Conservation (phyloP, 2,888 invertebrate genomes). For the Aethes cnicana region DNA sequence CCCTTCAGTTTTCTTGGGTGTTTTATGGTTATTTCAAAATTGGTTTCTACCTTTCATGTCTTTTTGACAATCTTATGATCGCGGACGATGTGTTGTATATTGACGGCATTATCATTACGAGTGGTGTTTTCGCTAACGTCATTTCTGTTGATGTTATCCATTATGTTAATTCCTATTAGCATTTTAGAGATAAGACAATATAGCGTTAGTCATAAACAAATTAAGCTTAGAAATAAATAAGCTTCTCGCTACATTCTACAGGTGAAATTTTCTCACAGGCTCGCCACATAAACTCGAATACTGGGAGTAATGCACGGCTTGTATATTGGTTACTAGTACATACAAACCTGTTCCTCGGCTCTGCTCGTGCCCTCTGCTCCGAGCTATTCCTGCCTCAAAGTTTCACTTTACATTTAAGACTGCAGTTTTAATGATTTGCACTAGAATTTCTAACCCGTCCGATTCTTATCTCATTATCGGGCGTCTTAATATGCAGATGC, state of each 20-base stretch:
- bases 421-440: constrained; percentile 20
- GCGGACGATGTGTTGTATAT: too few species aligned
- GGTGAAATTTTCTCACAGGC: constrained; percentile 78
- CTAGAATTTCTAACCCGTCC: constrained; percentile 3
- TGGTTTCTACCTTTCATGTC: too few species aligned
- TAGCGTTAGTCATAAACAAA: background rate
- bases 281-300: constrained; percentile 67
- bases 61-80: too few species aligned
- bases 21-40: too few species aligned
- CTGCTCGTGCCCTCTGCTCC: constrained; percentile 74
- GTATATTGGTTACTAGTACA: constrained; percentile 80
- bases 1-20: background rate
- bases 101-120: too few species aligned
- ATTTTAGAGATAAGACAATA: background rate
- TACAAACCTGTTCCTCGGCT: constrained; percentile 66
- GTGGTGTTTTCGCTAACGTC: too few species aligned
- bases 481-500: constrained; percentile 19
- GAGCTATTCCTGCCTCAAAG: constrained; percentile 62
- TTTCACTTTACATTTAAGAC: constrained; percentile 57
- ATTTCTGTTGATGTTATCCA: too few species aligned
- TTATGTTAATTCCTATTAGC: too few species aligned
- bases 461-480: background rate
- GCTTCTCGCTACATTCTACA: constrained; percentile 37
- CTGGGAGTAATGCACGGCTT: constrained; percentile 70
- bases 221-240: background rate